A percentile compares a stretch with the other conserved stretches of the same genome.
These are phyloP conservation scores for Dolichomitus sp. DNA, from an alignment of 2,888 invertebrate species.

Conservation along the genomic window DNA sequence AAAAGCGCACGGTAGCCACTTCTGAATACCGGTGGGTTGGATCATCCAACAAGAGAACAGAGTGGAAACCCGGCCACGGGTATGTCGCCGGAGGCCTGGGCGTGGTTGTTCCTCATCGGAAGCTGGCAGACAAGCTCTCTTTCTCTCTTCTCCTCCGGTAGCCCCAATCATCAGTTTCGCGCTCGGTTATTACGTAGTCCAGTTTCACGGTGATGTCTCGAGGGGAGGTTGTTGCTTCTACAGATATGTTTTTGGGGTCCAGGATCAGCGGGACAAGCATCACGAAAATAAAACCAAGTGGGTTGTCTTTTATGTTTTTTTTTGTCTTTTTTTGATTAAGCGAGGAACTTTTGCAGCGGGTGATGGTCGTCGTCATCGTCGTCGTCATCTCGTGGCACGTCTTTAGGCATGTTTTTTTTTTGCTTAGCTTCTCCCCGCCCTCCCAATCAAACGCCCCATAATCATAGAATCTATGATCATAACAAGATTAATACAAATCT, in stretches of 20 bases:
- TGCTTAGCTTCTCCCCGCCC: neutral
- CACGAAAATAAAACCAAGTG: slow-evolving; percentile 9
- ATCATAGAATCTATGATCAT: neutral
- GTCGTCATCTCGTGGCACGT: slow-evolving; percentile 30
- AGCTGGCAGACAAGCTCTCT: slow-evolving; percentile 50
- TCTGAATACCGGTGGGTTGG: slow-evolving; percentile 31
- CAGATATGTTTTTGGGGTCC: slow-evolving; percentile 35
- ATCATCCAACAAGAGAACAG: slow-evolving; percentile 25
- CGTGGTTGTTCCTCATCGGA: slow-evolving; percentile 77
- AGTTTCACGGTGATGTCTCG: slow-evolving; percentile 72
- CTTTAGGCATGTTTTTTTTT: neutral
- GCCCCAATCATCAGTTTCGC: slow-evolving; percentile 56
- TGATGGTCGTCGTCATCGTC: slow-evolving; percentile 10
- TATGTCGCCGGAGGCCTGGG: slow-evolving; percentile 83
- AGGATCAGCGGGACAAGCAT: slow-evolving; percentile 43
- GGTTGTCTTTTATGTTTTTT: neutral
- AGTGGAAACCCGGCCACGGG: slow-evolving; percentile 60
- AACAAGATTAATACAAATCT: slow-evolving; percentile 19
- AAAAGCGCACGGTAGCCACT: neutral
- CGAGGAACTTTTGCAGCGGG: slow-evolving; percentile 1
- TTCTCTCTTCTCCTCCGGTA: slow-evolving; percentile 57
- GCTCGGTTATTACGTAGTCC: slow-evolving; percentile 79
- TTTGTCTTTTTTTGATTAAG: neutral
- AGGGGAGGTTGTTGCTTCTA: slow-evolving; percentile 15
- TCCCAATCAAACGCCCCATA: neutral